A percentile compares a stretch with the other conserved stretches of the same genome.
phyloP scores from a whole-genome alignment of 2,797 vertebrate genomes.

The Meda fulgida region DNA sequence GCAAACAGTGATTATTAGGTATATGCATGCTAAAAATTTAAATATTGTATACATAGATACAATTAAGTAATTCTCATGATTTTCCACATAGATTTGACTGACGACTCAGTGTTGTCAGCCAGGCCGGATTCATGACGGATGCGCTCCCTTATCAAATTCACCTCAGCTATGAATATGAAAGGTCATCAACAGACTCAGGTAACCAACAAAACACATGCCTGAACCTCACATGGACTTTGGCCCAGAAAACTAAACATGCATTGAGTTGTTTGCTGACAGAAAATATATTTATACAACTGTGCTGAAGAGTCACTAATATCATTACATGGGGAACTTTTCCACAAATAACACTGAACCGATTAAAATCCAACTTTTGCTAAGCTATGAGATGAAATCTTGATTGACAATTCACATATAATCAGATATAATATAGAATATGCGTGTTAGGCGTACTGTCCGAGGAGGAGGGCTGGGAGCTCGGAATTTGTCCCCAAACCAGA shows the following conservation, averaged over 20 bases:
- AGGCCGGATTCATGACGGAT: conserved; percentile 18
- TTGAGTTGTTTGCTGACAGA: conserved; percentile 51
- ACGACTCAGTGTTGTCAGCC: conserved; percentile 9
- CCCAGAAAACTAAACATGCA: conserved; percentile 43
- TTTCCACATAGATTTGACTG: conserved; percentile 1
- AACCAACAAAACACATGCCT: conserved; percentile 24
- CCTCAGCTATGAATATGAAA: conserved; percentile 32
- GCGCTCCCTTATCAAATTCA: conserved; percentile 13
- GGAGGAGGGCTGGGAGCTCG: not conserved
- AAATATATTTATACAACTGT: conserved; percentile 32
- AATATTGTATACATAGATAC: not conserved
- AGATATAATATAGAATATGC: not conserved
- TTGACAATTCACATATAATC: not conserved
- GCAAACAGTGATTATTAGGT: not conserved
- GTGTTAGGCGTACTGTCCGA: not conserved
- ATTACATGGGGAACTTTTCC: not conserved
- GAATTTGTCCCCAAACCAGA: not conserved
- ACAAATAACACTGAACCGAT: not conserved
- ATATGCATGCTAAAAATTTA: not conserved
- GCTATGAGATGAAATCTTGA: not conserved
- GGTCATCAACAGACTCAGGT: conserved; percentile 47
- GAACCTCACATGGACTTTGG: conserved; percentile 41
- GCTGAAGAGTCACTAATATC: not conserved
- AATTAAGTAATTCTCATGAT: not conserved
- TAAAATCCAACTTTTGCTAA: not conserved